Evolutionary conservation across 2,888 invertebrate species (phyloP), one percentile per base, ranked within the genome.

Genomic region (Himalopsyche anomala): DNA sequence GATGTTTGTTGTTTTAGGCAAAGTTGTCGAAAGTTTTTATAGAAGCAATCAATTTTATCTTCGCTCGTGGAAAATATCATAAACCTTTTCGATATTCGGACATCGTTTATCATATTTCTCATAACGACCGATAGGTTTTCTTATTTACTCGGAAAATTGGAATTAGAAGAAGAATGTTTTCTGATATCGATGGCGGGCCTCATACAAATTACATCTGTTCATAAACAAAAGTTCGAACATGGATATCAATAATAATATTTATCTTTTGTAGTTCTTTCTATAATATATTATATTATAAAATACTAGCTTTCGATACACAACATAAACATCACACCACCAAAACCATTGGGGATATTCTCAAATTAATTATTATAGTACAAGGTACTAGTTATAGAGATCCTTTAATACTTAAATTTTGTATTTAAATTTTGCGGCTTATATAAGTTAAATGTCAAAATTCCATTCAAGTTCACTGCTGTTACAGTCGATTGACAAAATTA

Each of bases 1-100:
- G 15, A 38, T 74, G 74, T 74, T 74, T 74, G 74, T 36, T 85
- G 56, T 85, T 82, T 85, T 82, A 85, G 85, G 82, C 85, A 85
- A 81, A 84, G 84, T 85, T 82, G 79, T 55, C 85, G 69, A 80
- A 85, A 85, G 82, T 85, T 85, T 85, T 82, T 82, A 85, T 82
- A 74, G 85, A 62, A 79, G 82, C 56, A 85, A 85, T 85, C 85
- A 85, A 85, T 85, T 85, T 82, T 51, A 82, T 80, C 56, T 74
- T 38, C 36, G 74, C 74, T 74, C 36, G 36, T 74, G 74, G 74
- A 74, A 74, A 74, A 74, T 36, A 74, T 38, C 74, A 74, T 74
- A 74, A 74, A 74, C 74, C 74, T 74, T 74, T 74, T 15, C 74
- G 74, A 11, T 74, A 36, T 74, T 74, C 74, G 74, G 74, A 74